Base-by-base conservation (phyloP, 1,140 invertebrate species). In the Carcinoscorpius rotundicauda region DNA sequence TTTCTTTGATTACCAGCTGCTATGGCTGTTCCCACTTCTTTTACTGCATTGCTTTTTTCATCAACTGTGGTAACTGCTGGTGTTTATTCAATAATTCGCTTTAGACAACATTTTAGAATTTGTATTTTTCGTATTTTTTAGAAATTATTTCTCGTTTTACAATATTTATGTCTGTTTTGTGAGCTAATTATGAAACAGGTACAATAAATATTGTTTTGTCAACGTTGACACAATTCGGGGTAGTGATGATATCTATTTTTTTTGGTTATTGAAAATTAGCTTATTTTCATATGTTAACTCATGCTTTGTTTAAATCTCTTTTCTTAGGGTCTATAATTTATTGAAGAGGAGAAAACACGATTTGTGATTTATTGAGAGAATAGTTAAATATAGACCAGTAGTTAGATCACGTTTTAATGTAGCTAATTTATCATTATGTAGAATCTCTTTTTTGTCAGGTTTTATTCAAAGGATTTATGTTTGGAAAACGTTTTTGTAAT, bases 1-100 rank as follows among this genome's bases (percentile, higher is more conserved):
- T 87, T 82, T 84, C 82, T 71, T 67, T 86, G 85, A 73, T 75
- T 87, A 52, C 86, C 85, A 0, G 80, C 80, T 4, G 85, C 85
- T 51, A 87, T 87, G 75, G 81, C 83, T 3, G 84, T 84, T 56
- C 84, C 85, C 56, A 86, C 84, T 10, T 83, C 84, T 57, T 81
- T 87, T 69, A 86, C 84, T 60, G 80, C 85, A 60, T 82, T 87
- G 77, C 84, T 87, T 75, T 84, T 87, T 82, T 87, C 85, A 68
- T 87, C 85, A 51, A 87, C 85, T 67, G 81, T 87, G 72, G 85
- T 87, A 0, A 86, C 84, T 52, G 84, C 84, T 0, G 85, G 84
- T 0, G 79, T 87, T 68, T 87, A 85, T 82, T 78, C 87, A 76
- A 73, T 86, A 76, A 82, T 87, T 81, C 29, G 29, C 2, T 29